Percentiles rank a stretch among this genome's conserved stretches.
Conservation (phyloP, 2,797 vertebrate species). For the Tadarida brasiliensis region DNA sequence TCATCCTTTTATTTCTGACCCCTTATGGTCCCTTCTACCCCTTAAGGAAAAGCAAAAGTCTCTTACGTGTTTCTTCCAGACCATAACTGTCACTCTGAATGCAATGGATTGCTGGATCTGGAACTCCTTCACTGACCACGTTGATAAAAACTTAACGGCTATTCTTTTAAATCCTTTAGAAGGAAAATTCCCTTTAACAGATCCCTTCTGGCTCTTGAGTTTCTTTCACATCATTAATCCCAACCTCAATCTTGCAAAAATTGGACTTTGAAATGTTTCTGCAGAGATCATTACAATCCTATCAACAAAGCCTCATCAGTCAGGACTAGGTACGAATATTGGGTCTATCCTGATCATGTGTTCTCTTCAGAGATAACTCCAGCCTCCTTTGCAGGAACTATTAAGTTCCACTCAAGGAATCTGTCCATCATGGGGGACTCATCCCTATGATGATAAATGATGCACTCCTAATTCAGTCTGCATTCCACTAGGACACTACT, state of each 20-base stretch:
- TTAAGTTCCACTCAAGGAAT: not conserved
- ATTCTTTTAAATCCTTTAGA: slow-evolving; percentile 11
- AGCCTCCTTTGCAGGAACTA: not conserved
- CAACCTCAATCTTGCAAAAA: not conserved
- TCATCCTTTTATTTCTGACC: not conserved
- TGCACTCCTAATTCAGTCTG: not conserved
- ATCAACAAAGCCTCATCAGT: not conserved
- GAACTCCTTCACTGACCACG: not conserved
- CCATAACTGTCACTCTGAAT: not conserved
- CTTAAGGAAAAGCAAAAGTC: slow-evolving; percentile 1
- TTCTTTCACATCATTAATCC: not conserved
- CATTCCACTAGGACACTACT: not conserved
- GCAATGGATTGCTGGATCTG: not conserved
- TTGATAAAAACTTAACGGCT: not conserved
- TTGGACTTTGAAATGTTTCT: not conserved
- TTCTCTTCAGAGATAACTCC: not conserved
- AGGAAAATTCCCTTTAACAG: not conserved
- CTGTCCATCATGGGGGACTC: not conserved
- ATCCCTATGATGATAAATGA: not conserved
- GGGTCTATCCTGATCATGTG: not conserved
- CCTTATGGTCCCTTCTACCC: not conserved
- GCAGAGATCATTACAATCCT: not conserved
- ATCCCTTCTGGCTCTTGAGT: not conserved
- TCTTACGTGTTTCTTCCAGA: not conserved
- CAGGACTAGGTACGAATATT: not conserved